Conservation (phyloP, 30 jellyfish, hydroid and myxozoan species). For the Aurelia aurita region DNA sequence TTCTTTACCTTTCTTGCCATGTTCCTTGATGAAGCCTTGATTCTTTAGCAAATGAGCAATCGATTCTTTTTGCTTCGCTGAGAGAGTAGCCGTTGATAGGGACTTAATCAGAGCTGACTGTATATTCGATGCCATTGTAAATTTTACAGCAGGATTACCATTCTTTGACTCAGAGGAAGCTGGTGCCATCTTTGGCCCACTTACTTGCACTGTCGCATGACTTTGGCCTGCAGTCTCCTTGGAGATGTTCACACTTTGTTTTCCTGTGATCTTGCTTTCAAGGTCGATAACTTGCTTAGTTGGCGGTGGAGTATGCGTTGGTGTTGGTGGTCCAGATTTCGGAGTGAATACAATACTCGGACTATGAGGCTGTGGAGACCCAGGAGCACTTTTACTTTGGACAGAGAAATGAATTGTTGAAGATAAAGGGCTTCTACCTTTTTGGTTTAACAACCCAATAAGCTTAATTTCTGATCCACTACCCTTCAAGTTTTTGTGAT, state of each 20-base stretch:
- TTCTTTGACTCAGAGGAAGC: constrained; percentile 16
- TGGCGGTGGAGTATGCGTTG: constrained; percentile 6
- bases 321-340: constrained; percentile 50
- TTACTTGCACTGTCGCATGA: not conserved
- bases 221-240: not conserved
- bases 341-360: constrained; percentile 56
- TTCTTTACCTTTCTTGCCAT: not conserved
- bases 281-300: not conserved
- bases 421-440: constrained; percentile 67
- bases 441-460: constrained; percentile 64
- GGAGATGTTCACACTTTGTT: not conserved
- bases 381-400: constrained; percentile 75
- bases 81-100: constrained; percentile 45
- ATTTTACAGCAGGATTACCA: constrained; percentile 2
- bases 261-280: not conserved
- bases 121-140: constrained; percentile 39
- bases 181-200: constrained; percentile 1
- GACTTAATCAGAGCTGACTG: constrained; percentile 62
- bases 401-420: constrained; percentile 78
- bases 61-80: constrained; percentile 68
- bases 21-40: constrained; percentile 5
- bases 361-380: constrained; percentile 69
- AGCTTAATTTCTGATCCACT: constrained; percentile 71
- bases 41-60: constrained; percentile 39
- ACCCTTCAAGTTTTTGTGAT: constrained; percentile 24